Conservation (phyloP, 2,797 vertebrate genomes). For the Synanceia verrucosa region DNA sequence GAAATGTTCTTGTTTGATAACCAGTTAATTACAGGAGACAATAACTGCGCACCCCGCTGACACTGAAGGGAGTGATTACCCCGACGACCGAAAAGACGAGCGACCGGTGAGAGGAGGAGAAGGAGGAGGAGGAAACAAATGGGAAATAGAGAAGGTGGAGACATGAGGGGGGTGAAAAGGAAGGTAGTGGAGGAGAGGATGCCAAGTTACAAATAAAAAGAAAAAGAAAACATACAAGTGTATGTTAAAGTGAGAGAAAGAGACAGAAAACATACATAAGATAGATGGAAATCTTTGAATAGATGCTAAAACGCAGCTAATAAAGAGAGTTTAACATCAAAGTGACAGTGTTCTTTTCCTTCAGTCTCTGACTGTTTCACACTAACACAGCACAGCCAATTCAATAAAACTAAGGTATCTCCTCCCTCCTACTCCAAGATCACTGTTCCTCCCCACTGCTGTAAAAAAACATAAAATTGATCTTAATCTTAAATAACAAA, state of each 20-base stretch:
- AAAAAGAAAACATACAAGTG: background rate
- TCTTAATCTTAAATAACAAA: conserved; percentile 68
- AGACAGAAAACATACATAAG: background rate
- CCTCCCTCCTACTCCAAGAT: conserved; percentile 36
- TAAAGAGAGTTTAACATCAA: conserved; percentile 17
- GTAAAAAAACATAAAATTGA: conserved; percentile 41
- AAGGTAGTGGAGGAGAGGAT: background rate
- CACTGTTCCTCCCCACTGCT: conserved; percentile 33
- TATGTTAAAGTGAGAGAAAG: background rate
- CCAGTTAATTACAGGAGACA: conserved; percentile 93
- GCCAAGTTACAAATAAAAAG: background rate
- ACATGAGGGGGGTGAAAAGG: background rate
- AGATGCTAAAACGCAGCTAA: background rate
- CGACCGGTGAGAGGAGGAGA: conserved; percentile 31
- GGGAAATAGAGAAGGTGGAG: conserved; percentile 17
- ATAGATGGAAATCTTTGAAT: background rate
- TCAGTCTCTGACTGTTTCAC: conserved; percentile 41
- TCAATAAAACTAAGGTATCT: conserved; percentile 51
- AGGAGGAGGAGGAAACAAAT: conserved; percentile 12
- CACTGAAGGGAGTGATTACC: conserved; percentile 81
- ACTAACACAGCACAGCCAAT: conserved; percentile 56
- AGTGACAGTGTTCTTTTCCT: conserved; percentile 13
- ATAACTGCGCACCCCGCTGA: conserved; percentile 85
- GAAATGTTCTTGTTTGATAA: conserved; percentile 96
- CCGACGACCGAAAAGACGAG: conserved; percentile 48